A percentile compares a stretch with the other conserved stretches of the same genome.
phyloP scores from a whole-genome alignment of 2,797 vertebrate genomes.

The Phoebastria nigripes region DNA sequence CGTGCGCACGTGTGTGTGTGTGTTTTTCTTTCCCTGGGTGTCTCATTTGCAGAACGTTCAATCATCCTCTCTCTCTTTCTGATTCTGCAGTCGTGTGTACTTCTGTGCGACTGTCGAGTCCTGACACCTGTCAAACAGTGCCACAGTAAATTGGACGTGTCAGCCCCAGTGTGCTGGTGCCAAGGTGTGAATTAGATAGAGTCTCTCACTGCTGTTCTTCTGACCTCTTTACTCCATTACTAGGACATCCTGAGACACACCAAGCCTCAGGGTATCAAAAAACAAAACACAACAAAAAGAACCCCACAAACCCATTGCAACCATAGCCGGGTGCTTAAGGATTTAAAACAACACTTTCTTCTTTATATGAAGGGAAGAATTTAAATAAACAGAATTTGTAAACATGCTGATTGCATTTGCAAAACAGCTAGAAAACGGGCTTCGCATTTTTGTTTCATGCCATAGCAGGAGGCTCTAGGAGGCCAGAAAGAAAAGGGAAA shows the following conservation, averaged over 20 bases:
- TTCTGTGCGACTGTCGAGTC: constrained; percentile 26
- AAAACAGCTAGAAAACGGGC: not conserved
- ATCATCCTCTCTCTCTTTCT: constrained; percentile 2
- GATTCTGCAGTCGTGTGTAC: not conserved
- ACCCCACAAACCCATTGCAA: not conserved
- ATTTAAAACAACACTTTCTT: not conserved
- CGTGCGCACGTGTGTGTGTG: not conserved
- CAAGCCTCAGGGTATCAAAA: not conserved
- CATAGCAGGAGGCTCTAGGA: not conserved
- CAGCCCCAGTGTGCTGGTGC: constrained; percentile 50
- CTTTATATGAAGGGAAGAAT: not conserved
- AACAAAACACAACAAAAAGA: not conserved
- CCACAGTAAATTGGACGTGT: constrained; percentile 68
- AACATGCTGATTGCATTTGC: not conserved
- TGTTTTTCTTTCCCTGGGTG: constrained; percentile 55
- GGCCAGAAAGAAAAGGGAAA: not conserved
- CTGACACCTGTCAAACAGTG: constrained; percentile 68
- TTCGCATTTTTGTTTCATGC: not conserved
- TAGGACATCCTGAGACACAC: constrained; percentile 5
- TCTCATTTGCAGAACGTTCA: constrained; percentile 70
- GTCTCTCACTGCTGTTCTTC: constrained; percentile 19
- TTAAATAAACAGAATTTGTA: not conserved
- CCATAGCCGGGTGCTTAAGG: not conserved
- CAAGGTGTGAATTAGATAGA: constrained; percentile 72
- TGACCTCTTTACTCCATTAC: constrained; percentile 37